Evolutionary conservation across 2,797 vertebrate species (phyloP), one percentile per base, ranked within the genome.

Genomic region (Paedocypris micromegethes): DNA sequence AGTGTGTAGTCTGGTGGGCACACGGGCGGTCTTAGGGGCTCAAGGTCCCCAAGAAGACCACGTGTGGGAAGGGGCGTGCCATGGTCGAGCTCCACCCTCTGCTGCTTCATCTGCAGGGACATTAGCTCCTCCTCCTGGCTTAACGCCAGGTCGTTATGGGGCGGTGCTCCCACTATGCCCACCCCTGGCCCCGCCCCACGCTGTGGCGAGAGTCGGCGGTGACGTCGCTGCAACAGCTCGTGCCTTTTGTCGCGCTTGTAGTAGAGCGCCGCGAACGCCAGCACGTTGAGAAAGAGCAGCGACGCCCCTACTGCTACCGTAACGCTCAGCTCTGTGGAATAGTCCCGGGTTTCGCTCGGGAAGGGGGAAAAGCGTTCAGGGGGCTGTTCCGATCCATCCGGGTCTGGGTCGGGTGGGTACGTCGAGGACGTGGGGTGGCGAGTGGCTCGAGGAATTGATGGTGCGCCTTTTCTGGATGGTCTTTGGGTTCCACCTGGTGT

Each of bases 1-100:
- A 95, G 80, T 2, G 94, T 95, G 86, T 97, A 96, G 87, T 97
- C 94, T 3, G 94, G 94, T 0, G 93, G 93, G 78, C 94, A 94
- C 70, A 83, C 87, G 5, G 92, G 86, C 0, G 93, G 92, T 75
- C 92, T 86, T 9, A 93, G 85, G 0, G 90, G 88, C 58, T 93
- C 92, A 66, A 92, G 84, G 78, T 92, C 91, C 0, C 86, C 86
- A 0, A 86, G 90, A 56, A 90, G 73, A 3, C 90, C 91, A 3
- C 90, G 86, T 6, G 88, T 83, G 0, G 88, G 86, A 45, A 89
- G 84, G 0, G 88, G 88, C 0, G 88, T 90, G 78, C 72, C 93
- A 4, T 92, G 88, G 69, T 91, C 89, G 67, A 90, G 80, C 85
- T 91, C 89, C 68, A 85, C 89, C 49, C 89, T 75, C 66, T 91